A percentile compares a stretch with the other conserved stretches of the same genome.
phyloP scores from a whole-genome alignment of 1,140 invertebrate species.

The Bombus waltoni region DNA sequence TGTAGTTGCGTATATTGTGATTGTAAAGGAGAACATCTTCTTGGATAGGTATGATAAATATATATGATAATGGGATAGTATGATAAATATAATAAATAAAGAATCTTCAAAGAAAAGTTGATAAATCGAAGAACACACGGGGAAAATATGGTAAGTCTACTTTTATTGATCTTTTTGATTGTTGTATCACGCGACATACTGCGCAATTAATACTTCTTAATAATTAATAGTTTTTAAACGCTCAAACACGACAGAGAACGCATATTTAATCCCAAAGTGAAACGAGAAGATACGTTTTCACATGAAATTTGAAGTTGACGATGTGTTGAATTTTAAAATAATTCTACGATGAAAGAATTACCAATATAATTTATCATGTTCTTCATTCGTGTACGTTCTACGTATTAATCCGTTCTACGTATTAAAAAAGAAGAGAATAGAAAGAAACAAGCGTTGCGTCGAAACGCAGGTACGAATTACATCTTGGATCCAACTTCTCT shows the following conservation, averaged over 20 bases:
- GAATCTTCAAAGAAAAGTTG: background rate
- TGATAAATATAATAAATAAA: background rate
- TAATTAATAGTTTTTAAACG: too few species aligned
- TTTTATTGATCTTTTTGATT: background rate
- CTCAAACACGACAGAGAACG: too few species aligned
- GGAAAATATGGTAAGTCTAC: background rate
- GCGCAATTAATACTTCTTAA: too few species aligned
- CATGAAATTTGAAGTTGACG: too few species aligned
- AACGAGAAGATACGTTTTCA: background rate
- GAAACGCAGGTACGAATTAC: conserved; percentile 15
- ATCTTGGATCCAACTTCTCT: conserved; percentile 22
- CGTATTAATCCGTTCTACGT: too few species aligned
- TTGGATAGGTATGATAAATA: background rate
- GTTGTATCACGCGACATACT: too few species aligned
- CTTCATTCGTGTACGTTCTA: too few species aligned
- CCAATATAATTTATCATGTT: too few species aligned
- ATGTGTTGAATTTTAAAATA: background rate
- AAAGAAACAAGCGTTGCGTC: conserved; percentile 22
- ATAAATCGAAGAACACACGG: background rate
- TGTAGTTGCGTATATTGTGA: background rate
- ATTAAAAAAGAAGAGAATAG: conserved; percentile 36
- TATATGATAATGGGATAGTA: background rate
- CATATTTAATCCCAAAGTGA: background rate
- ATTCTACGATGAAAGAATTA: too few species aligned
- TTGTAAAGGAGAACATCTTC: background rate